A percentile compares a stretch with the other conserved stretches of the same genome.
Evolutionary conservation across 2,797 vertebrate species (phyloP).

Genomic region (Acrossocheilus wenchowensis): DNA sequence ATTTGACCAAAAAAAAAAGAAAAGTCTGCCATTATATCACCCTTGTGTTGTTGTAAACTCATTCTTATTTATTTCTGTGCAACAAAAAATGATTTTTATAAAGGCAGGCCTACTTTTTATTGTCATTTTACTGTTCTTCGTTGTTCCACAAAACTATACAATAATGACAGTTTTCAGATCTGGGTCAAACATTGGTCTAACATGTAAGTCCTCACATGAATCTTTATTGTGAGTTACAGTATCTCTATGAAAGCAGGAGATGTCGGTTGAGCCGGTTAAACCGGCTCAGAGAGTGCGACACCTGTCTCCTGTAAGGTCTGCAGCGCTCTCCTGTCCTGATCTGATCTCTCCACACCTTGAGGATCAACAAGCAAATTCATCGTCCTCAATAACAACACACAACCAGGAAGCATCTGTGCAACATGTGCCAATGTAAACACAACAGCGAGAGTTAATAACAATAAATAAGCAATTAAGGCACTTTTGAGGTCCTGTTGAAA

Average conservation of each 20-base stretch:
- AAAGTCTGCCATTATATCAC: background rate
- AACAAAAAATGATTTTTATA: background rate
- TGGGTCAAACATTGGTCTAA: background rate
- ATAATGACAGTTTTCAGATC: background rate
- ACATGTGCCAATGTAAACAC: background rate
- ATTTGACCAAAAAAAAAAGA: background rate
- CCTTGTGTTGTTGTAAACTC: background rate
- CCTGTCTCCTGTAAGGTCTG: background rate
- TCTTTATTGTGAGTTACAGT: background rate
- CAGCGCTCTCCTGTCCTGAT: background rate
- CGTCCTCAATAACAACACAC: background rate
- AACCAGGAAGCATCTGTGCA: background rate
- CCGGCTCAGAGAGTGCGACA: background rate
- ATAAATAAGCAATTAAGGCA: background rate
- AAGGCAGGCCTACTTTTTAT: background rate
- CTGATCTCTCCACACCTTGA: background rate
- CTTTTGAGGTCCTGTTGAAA: background rate
- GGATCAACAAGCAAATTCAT: background rate
- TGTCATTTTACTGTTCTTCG: background rate
- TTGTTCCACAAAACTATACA: background rate
- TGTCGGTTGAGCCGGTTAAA: background rate
- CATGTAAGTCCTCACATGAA: background rate
- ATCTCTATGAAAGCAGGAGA: background rate
- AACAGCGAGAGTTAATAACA: background rate
- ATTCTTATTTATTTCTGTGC: background rate